Conservation (phyloP, 2,888 invertebrate genomes). For the Neuroscelio doddi region DNA sequence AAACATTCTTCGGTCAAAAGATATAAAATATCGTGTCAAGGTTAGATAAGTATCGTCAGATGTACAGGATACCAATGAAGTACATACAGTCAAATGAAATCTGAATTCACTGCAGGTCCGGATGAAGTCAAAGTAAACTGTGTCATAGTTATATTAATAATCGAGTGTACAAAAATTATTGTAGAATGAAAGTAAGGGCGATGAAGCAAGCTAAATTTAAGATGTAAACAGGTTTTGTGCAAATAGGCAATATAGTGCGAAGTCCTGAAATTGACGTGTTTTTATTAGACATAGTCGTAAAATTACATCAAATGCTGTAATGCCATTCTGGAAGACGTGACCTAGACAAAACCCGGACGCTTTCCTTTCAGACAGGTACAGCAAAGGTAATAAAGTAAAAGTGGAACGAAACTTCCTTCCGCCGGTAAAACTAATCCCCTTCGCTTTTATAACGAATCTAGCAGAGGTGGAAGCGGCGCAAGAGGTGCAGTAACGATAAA, state of each 20-base stretch:
- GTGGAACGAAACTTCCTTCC: slow-evolving; percentile 47
- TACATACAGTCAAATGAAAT: too few relatives aligned
- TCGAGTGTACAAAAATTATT: too few relatives aligned
- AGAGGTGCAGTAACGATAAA: slow-evolving; percentile 61
- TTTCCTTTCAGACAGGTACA: slow-evolving; percentile 39
- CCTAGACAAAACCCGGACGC: slow-evolving; percentile 44
- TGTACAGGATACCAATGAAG: too few relatives aligned
- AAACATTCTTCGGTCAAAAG: too few relatives aligned
- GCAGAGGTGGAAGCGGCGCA: slow-evolving; percentile 36
- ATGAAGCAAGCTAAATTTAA: slow-evolving; percentile 1
- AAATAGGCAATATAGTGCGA: slow-evolving; percentile 19
- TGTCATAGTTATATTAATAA: too few relatives aligned
- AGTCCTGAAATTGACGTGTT: slow-evolving; percentile 27
- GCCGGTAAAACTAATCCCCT: slow-evolving; percentile 49
- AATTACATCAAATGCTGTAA: slow-evolving; percentile 41
- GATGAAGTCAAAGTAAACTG: too few relatives aligned
- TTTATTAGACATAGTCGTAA: slow-evolving; percentile 39
- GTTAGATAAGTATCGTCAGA: too few relatives aligned
- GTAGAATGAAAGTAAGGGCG: not conserved
- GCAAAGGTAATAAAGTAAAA: slow-evolving; percentile 49
- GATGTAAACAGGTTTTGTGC: slow-evolving; percentile 15
- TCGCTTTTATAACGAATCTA: slow-evolving; percentile 44
- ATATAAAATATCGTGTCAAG: too few relatives aligned
- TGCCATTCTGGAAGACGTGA: slow-evolving; percentile 37
- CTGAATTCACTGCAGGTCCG: too few relatives aligned